Conservation (phyloP, 2,797 vertebrate species). For the Onychomys leucogaster region DNA sequence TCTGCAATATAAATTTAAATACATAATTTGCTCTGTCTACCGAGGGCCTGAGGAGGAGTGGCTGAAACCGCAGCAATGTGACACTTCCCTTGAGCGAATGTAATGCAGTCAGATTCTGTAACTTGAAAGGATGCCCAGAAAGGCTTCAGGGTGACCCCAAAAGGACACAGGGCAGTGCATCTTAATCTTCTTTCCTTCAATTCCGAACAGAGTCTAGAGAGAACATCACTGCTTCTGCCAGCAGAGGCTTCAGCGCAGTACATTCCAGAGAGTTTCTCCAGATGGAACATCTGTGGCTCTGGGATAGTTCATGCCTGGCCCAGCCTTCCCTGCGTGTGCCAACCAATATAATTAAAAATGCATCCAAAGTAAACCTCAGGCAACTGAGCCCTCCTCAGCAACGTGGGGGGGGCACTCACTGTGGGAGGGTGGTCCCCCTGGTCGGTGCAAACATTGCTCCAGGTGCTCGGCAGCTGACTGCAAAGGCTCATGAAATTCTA, state of each 20-base stretch:
- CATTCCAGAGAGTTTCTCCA: slow-evolving; percentile 39
- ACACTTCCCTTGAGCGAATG: neutral
- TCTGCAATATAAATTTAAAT: neutral
- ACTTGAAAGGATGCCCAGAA: neutral
- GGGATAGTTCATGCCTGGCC: slow-evolving; percentile 50
- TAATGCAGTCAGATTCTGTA: neutral
- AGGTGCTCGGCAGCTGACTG: slow-evolving; percentile 73
- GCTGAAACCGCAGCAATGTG: neutral
- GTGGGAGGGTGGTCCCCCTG: slow-evolving; percentile 8
- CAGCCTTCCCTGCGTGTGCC: neutral
- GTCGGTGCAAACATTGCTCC: neutral
- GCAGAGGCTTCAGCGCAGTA: neutral
- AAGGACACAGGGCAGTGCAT: neutral
- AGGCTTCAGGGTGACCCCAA: neutral
- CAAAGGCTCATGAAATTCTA: slow-evolving; percentile 74
- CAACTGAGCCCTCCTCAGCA: slow-evolving; percentile 70
- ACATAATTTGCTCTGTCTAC: neutral
- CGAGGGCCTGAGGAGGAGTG: neutral
- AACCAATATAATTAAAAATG: slow-evolving; percentile 50
- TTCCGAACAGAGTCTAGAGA: neutral
- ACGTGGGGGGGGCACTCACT: slow-evolving; percentile 39
- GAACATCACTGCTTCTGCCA: neutral
- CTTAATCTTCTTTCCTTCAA: neutral
- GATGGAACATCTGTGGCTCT: slow-evolving; percentile 36
- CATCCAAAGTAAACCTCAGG: slow-evolving; percentile 61